Base-by-base conservation (phyloP, 2,797 vertebrate genomes). In the Sebastes trivittatus region DNA sequence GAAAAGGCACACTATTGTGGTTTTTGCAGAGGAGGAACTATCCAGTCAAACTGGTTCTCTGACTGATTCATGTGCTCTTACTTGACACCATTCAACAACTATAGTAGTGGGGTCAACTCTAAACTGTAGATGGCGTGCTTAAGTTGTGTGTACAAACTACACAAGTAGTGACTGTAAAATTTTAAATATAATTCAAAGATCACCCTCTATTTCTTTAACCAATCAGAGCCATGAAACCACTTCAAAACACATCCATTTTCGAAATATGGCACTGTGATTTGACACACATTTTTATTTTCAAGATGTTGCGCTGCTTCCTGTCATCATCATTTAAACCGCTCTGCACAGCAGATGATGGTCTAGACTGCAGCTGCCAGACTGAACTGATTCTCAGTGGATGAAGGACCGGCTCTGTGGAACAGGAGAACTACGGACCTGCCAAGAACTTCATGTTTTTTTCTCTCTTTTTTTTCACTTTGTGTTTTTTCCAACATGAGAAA, bases 41-140 rank as follows among this genome's bases (percentile, higher is more conserved):
- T 81, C 78, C 77, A 27, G 87, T 81, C 72, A 52, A 72, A 90
- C 88, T 78, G 78, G 83, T 88, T 78, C 34, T 55, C 34, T 72
- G 20, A 29, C 64, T 5, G 16, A 2, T 55, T 68, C 34, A 20
- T 30, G n/a, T n/a, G 23, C 60, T 75, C 60, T 49, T n/a, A 20
- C 54, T 42, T 54, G 23, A 77, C 63, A 77, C 20, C 61, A 66
- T 16, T 11, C 7, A 66, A 13, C 16, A 76, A 34, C 32, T 10
- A n/a, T 23, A 54, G 42, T 18, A 18, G 13, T 18, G 52, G 34
- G 11, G 16, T 75, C 25, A 77, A 60, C 11, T 6, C 38, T n/a
- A 1, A 56, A n/a, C 49, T 30, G 29, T 27, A 36, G n/a, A 56
- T 11, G 27, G 5, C 42, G 25, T 2, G 4, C 3, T n/a, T 5